These are phyloP conservation scores for Macropodus opercularis DNA, from an alignment of 2,797 vertebrate genomes.

Conservation along the genomic window DNA sequence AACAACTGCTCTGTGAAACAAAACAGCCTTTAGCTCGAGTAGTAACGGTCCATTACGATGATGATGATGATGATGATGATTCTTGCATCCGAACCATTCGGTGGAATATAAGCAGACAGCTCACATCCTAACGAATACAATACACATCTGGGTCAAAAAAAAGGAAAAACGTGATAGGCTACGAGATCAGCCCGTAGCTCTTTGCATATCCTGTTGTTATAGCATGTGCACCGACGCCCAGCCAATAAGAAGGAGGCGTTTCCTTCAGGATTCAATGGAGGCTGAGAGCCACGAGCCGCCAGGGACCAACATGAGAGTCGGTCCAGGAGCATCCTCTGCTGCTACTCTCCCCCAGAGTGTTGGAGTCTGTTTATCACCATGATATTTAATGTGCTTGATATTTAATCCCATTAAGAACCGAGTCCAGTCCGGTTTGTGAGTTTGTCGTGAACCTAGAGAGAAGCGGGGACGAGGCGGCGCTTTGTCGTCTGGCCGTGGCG, in stretches of 20 bases:
- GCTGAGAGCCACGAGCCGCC: constrained; percentile 33
- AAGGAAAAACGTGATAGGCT: constrained; percentile 61
- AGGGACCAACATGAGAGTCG: constrained; percentile 32
- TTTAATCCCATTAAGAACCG: constrained; percentile 31
- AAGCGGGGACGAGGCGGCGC: constrained; percentile 19
- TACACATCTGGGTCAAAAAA: constrained; percentile 48
- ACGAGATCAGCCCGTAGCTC: constrained; percentile 62
- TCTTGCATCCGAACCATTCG: constrained; percentile 8
- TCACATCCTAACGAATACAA: constrained; percentile 33
- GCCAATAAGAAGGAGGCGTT: constrained; percentile 70
- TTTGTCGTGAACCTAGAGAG: constrained; percentile 27
- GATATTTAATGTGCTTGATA: constrained; percentile 6
- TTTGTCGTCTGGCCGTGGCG: constrained; percentile 64
- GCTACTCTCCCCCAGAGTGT: constrained; percentile 8
- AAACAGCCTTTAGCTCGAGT: constrained; percentile 29
- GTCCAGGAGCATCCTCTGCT: constrained; percentile 33
- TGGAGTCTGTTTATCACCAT: neutral
- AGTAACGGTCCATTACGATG: constrained; percentile 10
- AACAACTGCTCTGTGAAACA: constrained; percentile 34
- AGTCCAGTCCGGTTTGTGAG: constrained; percentile 33
- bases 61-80: neutral
- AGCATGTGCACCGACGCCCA: constrained; percentile 73
- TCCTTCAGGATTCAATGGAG: constrained; percentile 64
- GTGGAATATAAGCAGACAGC: constrained; percentile 4
- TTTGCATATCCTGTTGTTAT: constrained; percentile 78